These are phyloP conservation scores for Corythucha ciliata DNA, from an alignment of 2,888 invertebrate genomes.

Conservation along the genomic window DNA sequence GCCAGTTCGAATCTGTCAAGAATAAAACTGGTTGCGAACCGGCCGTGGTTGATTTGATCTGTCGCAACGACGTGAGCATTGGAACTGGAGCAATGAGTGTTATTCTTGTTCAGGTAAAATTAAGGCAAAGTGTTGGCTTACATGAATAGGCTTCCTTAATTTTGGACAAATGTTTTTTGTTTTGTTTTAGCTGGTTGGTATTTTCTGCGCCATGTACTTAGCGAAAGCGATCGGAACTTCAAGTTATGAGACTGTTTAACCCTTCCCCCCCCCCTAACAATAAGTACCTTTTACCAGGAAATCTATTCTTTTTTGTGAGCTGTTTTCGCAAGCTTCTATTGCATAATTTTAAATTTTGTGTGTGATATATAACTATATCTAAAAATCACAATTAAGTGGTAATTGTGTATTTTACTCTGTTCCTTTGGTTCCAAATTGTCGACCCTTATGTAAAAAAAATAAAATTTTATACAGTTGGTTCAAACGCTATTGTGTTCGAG, in stretches of 20 bases:
- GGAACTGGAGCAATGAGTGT: not conserved
- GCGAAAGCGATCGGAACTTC: constrained; percentile 28
- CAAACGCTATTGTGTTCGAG: too few species aligned
- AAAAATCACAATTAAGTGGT: too few species aligned
- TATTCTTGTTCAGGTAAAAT: not conserved
- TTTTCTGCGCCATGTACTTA: constrained; percentile 33
- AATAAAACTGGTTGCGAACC: not conserved
- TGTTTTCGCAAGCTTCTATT: too few species aligned
- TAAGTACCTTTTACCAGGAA: too few species aligned
- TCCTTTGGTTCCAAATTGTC: too few species aligned
- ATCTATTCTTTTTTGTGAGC: too few species aligned
- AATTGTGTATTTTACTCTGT: too few species aligned
- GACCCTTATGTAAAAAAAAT: too few species aligned
- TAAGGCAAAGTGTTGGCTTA: not conserved
- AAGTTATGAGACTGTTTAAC: constrained; percentile 23
- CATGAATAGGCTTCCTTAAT: not conserved
- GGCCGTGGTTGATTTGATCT: not conserved
- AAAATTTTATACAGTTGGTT: too few species aligned
- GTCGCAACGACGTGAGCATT: not conserved
- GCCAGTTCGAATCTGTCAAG: not conserved
- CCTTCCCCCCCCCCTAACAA: too few species aligned
- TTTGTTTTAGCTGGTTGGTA: constrained; percentile 33
- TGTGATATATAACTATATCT: too few species aligned
- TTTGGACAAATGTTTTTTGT: constrained; percentile 11
- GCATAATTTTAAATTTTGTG: too few species aligned